Conservation (phyloP, 2,888 invertebrate genomes). For the Hirudinaria manillensis region DNA sequence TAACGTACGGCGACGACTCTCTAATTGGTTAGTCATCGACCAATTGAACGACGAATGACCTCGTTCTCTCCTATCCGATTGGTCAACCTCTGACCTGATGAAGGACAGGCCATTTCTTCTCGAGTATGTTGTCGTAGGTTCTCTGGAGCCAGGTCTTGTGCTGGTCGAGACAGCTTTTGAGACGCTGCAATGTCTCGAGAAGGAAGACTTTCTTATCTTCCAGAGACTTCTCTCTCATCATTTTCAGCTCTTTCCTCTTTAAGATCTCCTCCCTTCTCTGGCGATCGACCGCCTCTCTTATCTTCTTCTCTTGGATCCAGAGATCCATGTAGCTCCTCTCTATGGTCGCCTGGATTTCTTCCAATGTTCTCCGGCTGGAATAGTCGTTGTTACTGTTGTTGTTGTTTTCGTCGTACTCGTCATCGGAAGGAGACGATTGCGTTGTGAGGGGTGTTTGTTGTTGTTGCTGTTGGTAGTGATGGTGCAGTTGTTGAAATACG, state of each 20-base stretch:
- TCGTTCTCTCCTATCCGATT: background rate
- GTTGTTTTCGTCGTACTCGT: background rate
- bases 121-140: conserved; percentile 10
- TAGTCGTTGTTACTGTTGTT: background rate
- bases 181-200: background rate
- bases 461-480: too few species aligned
- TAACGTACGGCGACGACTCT: too few species aligned
- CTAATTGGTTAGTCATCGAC: too few species aligned
- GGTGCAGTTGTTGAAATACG: too few species aligned
- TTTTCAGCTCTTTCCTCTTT: background rate
- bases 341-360: background rate
- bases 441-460: background rate
- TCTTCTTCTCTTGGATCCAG: background rate
- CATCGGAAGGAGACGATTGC: background rate
- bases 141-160: conserved; percentile 18
- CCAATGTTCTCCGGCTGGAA: background rate
- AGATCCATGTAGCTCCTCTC: background rate
- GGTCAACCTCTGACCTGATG: background rate
- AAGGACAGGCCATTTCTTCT: conserved; percentile 5
- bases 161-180: conserved; percentile 13
- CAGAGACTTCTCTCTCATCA: background rate
- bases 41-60: too few species aligned
- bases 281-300: background rate
- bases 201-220: conserved; percentile 5
- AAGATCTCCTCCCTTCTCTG: background rate